Evolutionary conservation across 2,797 vertebrate species (phyloP), one percentile per base, ranked within the genome.

Genomic region (Peromyscus melanophrys): DNA sequence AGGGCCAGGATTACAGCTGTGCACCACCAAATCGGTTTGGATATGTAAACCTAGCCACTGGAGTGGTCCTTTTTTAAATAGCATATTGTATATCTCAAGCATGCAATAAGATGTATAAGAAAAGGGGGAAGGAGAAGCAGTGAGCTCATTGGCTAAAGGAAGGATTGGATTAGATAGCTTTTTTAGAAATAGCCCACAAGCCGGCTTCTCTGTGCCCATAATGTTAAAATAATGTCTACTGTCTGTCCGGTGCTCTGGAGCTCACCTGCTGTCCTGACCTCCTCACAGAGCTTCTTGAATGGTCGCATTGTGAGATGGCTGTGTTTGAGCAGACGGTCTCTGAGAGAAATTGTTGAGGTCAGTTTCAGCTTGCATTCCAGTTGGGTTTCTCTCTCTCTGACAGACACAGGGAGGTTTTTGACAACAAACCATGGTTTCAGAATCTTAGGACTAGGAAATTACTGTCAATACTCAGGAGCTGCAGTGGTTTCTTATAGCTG

Each of bases 111-210:
- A 31, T 69, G 14, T 69, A 25, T 37, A 43, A 27, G 8, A n/a
- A 40, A 61, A 27, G 25, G 25, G 19, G 55, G 34, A 17, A n/a
- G 46, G 29, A 67, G 34, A 61, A 80, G 1, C 34, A 40, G 6
- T 57, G 49, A 80, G n/a, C 23, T 84, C 23, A 12, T 34, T 92
- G 65, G 52, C 59, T 95, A 71, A 57, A 92, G 83, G 86, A 67
- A 89, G 75, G 46, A 21, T 83, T 91, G 69, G 29, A 65, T 81
- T 84, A 52, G 90, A 69, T 8, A 65, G 21, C 1, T 91, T 90
- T 95, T 95, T 92, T 73, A 65, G 31, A 89, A 89, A 75, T 80
- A 78, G 84, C 52, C 49, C 16, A 63, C 11, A 96, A 69, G 2
- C 52, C 11, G 12, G 37, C 59, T 89, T 95, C 37, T 96, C n/a